A percentile compares a stretch with the other conserved stretches of the same genome.
Conservation (phyloP, 1,140 invertebrate genomes). For the Pteromalus puparum region DNA sequence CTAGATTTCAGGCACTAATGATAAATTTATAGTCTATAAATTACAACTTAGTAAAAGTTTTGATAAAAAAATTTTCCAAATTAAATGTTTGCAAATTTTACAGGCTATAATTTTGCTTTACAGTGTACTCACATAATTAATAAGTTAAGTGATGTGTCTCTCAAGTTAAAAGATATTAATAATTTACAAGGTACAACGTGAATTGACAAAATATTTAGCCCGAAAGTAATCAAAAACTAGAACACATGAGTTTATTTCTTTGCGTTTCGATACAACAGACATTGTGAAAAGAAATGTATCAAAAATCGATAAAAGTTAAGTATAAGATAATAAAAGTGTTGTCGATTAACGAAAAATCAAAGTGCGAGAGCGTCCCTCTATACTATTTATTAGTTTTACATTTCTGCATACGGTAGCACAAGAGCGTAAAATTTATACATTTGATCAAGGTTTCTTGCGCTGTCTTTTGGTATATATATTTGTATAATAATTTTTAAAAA, state of each 20-base stretch:
- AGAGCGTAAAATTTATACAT: not conserved
- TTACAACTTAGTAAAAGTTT: not conserved
- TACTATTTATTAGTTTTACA: too few species aligned
- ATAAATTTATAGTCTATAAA: not conserved
- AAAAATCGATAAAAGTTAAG: not conserved
- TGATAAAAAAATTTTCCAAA: not conserved
- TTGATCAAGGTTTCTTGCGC: not conserved
- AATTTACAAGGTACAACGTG: not conserved
- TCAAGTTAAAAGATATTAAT: not conserved
- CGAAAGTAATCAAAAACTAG: not conserved
- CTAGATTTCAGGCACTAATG: not conserved
- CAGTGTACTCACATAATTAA: not conserved
- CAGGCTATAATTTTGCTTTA: not conserved
- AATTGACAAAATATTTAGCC: not conserved
- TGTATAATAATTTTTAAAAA: not conserved
- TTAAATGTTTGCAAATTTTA: not conserved
- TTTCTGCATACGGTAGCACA: too few species aligned
- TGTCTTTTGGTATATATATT: not conserved
- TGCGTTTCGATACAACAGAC: too few species aligned
- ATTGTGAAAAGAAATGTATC: too few species aligned
- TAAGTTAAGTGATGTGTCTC: not conserved
- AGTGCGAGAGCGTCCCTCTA: too few species aligned
- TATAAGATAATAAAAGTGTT: not conserved
- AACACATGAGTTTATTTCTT: not conserved
- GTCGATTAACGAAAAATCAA: too few species aligned